Evolutionary conservation across 2,113 vertebrate species (phyloP).

Genomic region (Lethenteron reissneri): DNA sequence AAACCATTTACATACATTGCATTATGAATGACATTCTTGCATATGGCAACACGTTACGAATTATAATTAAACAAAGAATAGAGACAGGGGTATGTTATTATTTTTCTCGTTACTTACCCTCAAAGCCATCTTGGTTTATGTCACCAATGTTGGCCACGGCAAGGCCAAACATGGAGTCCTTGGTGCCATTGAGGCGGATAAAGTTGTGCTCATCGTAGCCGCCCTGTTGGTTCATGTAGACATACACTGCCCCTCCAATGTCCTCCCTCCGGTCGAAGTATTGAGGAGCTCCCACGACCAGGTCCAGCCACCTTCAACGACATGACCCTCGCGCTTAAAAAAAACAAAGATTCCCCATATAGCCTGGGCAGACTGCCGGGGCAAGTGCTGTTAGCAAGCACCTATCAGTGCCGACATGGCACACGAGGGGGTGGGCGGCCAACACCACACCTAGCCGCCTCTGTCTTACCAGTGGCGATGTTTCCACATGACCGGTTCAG

Average conservation of each 20-base stretch:
- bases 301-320: constrained; percentile 59
- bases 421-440: no score
- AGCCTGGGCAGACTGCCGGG: background rate
- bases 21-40: no score
- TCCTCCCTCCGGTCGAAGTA: constrained; percentile 67
- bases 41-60: no score
- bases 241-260: constrained; percentile 66
- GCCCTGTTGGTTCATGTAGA: constrained; percentile 66
- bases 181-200: constrained; percentile 48
- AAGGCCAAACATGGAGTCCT: constrained; percentile 87
- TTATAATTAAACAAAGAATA: background rate
- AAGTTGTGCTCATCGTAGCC: constrained; percentile 41
- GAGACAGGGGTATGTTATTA: background rate
- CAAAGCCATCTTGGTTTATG: constrained; percentile 60
- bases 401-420: no score
- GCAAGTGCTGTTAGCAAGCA: no score
- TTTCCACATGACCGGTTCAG: no score
- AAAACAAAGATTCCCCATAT: background rate
- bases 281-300: constrained; percentile 84
- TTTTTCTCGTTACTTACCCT: constrained; percentile 26
- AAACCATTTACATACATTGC: no score
- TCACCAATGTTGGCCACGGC: constrained; percentile 73
- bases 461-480: no score
- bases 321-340: background rate
- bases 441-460: no score